These are phyloP conservation scores for Riptortus pedestris DNA, from an alignment of 1,140 invertebrate species.

Conservation along the genomic window DNA sequence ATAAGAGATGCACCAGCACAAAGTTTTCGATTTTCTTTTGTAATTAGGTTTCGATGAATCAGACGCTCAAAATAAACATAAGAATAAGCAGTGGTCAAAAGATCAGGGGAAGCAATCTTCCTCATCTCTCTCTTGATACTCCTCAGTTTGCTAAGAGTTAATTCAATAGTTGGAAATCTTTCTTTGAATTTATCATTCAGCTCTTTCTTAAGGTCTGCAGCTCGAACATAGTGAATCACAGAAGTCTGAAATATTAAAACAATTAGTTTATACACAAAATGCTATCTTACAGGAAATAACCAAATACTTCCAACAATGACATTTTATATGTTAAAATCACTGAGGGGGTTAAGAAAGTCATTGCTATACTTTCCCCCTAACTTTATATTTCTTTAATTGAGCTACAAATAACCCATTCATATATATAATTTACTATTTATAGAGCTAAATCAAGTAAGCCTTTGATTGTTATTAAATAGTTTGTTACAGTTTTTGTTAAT, in stretches of 20 bases:
- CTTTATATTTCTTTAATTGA: no score
- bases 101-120: slow-evolving; percentile 76
- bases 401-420: no score
- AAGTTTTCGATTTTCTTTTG: slow-evolving; percentile 89
- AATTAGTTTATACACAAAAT: not conserved
- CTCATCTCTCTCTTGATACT: slow-evolving; percentile 93
- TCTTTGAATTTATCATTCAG: slow-evolving; percentile 94
- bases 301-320: no score
- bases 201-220: slow-evolving; percentile 94
- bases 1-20: slow-evolving; percentile 90
- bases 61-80: slow-evolving; percentile 97
- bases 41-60: slow-evolving; percentile 82
- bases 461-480: no score
- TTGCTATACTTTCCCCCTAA: no score
- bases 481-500: no score
- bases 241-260: slow-evolving; percentile 53
- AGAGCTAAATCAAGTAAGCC: no score
- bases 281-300: no score
- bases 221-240: slow-evolving; percentile 91
- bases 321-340: no score
- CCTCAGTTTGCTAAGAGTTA: slow-evolving; percentile 92
- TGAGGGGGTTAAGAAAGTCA: no score
- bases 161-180: slow-evolving; percentile 87
- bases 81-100: slow-evolving; percentile 85
- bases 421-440: no score